Conservation (phyloP, 2,113 vertebrate species). For the Aegotheles bennettii region DNA sequence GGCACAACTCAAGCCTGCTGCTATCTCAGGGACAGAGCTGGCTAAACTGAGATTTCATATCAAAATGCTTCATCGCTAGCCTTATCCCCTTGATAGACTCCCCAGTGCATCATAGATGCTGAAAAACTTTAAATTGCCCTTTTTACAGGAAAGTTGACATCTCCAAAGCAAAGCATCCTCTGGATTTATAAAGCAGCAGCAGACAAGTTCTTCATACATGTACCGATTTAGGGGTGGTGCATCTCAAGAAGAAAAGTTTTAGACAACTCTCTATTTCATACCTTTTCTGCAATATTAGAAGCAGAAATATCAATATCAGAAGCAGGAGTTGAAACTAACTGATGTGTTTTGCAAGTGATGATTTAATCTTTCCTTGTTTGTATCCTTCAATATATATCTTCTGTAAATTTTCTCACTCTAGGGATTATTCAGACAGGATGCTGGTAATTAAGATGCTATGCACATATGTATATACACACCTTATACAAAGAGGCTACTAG, state of each 20-base stretch:
- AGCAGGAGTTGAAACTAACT: neutral
- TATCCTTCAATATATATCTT: neutral
- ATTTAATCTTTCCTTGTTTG: neutral
- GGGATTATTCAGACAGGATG: neutral
- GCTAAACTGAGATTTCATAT: neutral
- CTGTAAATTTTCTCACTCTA: neutral
- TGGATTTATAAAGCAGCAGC: neutral
- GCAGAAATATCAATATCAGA: neutral
- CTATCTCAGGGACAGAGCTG: neutral
- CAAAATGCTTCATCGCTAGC: neutral
- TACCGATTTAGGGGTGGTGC: neutral
- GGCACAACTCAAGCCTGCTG: neutral
- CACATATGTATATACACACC: rapidly evolving
- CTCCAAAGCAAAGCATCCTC: neutral
- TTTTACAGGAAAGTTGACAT: neutral
- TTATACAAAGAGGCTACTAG: neutral
- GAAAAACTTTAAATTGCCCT: neutral
- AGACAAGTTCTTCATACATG: neutral
- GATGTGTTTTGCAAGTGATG: neutral
- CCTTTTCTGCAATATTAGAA: neutral
- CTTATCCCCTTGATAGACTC: neutral
- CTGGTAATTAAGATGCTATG: neutral
- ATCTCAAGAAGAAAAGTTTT: neutral
- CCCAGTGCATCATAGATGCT: neutral
- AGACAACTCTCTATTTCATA: neutral